Evolutionary conservation across 2,888 invertebrate species (phyloP).

Genomic region (Melieria picta): DNA sequence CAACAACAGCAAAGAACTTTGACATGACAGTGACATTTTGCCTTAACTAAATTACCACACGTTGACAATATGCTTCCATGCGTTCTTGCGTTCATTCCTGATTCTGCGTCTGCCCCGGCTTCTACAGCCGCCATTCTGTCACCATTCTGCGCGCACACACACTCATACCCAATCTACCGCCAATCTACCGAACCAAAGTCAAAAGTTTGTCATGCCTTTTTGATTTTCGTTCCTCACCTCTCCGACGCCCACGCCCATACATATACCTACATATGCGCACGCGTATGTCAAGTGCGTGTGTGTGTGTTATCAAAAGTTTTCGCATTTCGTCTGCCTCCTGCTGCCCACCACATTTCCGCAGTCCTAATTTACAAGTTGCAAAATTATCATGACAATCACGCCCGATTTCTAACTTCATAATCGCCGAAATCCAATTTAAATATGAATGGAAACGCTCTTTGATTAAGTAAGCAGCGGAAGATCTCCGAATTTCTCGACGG

Average conservation of each 20-base stretch:
- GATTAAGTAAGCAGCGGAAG: conserved; percentile 8
- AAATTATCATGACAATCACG: conserved; percentile 39
- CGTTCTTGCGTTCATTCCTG: background rate
- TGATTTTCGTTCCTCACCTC: background rate
- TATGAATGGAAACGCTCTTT: conserved; percentile 27
- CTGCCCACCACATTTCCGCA: background rate
- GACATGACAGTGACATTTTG: conserved; percentile 24
- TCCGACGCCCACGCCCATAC: background rate
- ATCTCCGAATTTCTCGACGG: background rate
- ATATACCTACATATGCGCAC: background rate
- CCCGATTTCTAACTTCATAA: conserved; percentile 36
- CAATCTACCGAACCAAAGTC: background rate
- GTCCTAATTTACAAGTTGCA: conserved; percentile 23
- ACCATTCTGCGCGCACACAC: too few species aligned
- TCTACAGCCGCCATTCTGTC: too few species aligned
- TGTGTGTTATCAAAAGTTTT: background rate
- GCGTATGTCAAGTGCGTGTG: background rate
- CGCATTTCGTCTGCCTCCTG: background rate
- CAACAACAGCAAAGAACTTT: background rate
- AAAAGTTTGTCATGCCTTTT: conserved; percentile 19
- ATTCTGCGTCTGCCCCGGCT: too few species aligned
- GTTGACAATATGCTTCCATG: conserved; percentile 5
- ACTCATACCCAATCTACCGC: background rate
- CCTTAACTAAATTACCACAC: conserved; percentile 7
- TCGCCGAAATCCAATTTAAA: conserved; percentile 33